Percentiles rank a stretch among this genome's conserved stretches.
Conservation (phyloP, 2,888 invertebrate genomes). For the Taenaris catops region DNA sequence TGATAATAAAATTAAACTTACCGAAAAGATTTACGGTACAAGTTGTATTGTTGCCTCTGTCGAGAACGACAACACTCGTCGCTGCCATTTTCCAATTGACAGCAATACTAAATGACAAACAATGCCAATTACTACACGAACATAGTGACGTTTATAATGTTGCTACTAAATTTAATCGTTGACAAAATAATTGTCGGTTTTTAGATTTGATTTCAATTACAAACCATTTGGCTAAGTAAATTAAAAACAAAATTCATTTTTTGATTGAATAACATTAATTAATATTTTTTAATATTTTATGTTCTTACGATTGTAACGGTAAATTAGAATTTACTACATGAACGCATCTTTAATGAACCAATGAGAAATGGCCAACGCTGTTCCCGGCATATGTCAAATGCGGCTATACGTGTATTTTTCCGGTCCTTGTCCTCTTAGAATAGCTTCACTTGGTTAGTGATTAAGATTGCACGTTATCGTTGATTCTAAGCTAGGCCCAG, state of each 20-base stretch:
- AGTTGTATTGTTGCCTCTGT: conserved; percentile 97
- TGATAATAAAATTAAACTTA: conserved; percentile 68
- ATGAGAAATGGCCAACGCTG: conserved; percentile 73
- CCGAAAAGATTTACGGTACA: conserved; percentile 98
- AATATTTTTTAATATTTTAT: too few species aligned
- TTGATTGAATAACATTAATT: too few species aligned
- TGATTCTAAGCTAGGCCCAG: conserved; percentile 28
- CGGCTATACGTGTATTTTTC: conserved; percentile 76
- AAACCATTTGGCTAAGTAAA: too few species aligned
- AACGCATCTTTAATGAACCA: conserved; percentile 53
- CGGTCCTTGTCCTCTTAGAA: conserved; percentile 57
- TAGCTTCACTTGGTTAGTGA: conserved; percentile 46
- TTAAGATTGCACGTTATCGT: conserved; percentile 47
- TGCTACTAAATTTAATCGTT: conserved; percentile 3
- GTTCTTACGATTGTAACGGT: too few species aligned
- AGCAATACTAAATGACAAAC: conserved; percentile 63
- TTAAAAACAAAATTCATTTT: too few species aligned
- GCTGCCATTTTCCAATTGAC: conserved; percentile 85
- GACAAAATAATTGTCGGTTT: conserved; percentile 13
- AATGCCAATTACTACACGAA: conserved; percentile 19
- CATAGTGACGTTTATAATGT: conserved; percentile 21
- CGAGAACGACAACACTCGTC: conserved; percentile 96
- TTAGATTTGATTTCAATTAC: background rate
- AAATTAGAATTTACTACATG: too few species aligned
- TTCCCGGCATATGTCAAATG: conserved; percentile 64